Base-by-base conservation (phyloP, 2,888 invertebrate genomes). In the Ophion slaviceki region DNA sequence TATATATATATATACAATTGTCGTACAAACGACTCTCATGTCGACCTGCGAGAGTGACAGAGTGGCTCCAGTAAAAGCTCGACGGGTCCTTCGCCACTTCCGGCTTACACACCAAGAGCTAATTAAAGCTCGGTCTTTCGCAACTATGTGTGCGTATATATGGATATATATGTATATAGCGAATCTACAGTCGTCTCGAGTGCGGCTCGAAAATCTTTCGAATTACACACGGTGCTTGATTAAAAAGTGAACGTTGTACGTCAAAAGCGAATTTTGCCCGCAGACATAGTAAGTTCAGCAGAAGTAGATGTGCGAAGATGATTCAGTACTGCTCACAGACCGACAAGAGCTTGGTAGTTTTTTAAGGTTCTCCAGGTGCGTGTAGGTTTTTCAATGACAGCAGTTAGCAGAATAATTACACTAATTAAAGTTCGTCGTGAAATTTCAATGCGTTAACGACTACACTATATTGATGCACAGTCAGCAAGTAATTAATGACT, bases 11-110 rank as follows among this genome's bases (percentile, higher is more conserved):
- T 14, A 14, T 36, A 32, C 72, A 74, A 85, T 85, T 68, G 77
- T 81, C 80, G 76, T 71, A 74, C 67, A 78, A 78, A 78, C 68
- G 81, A 82, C 75, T 79, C 70, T 76, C 77, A 78, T 68, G 53
- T 74, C 40, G 57, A 59, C 57, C 45, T 67, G 59, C 40, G 74
- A 14, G 59, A 28, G 66, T 32, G 57, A 62, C 14, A 66, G 47
- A 74, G 8, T 40, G 28, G 67, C 72, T 57, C n/a, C 61, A 76
- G 70, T 82, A 47, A 76, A 79, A 82, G 85, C 77, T 74, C 78
- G 70, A 66, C 59, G 64, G 66, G 61, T 74, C 74, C 70, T 57
- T 80, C 32, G 61, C 61, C 67, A 70, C 64, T 71, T 75, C 71
- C 36, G 61, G 59, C 47, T 17, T 28, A 14, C 71, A 53, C 62